phyloP scores from a whole-genome alignment of 2,113 vertebrate genomes.

The Chaetodon auriga region DNA sequence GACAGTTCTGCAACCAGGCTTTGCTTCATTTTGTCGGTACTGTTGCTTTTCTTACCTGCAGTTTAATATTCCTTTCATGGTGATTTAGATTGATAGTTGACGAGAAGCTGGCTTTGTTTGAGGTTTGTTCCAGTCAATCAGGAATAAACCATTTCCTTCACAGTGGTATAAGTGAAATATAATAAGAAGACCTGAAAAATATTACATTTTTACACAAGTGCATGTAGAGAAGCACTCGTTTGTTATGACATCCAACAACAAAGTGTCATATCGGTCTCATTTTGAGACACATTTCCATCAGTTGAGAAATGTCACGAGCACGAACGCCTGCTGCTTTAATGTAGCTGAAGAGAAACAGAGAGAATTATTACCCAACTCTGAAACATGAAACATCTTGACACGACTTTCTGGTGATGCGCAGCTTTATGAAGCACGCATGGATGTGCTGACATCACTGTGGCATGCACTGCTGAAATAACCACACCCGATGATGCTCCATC shows the following conservation, averaged over 20 bases:
- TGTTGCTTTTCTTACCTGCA: not conserved
- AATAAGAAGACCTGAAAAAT: no score
- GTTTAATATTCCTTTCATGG: not conserved
- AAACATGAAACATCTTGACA: not conserved
- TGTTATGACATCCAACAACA: no score
- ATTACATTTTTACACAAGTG: no score
- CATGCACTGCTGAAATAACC: not conserved
- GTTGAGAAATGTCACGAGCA: not conserved
- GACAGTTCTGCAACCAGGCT: not conserved
- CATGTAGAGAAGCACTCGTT: no score
- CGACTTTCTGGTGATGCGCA: not conserved
- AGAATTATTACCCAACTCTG: no score
- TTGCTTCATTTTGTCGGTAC: no score
- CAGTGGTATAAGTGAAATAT: no score
- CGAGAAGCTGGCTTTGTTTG: no score
- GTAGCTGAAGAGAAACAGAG: no score
- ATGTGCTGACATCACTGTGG: not conserved
- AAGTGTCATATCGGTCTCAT: no score
- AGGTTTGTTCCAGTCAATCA: not conserved
- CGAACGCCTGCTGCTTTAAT: not conserved
- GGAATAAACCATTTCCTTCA: no score
- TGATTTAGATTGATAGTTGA: no score
- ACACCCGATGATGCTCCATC: not conserved
- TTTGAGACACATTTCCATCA: not conserved
- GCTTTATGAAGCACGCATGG: slow-evolving; percentile 9